Base-by-base conservation (phyloP, 2,113 vertebrate genomes). In the Callocephalon fimbriatum region DNA sequence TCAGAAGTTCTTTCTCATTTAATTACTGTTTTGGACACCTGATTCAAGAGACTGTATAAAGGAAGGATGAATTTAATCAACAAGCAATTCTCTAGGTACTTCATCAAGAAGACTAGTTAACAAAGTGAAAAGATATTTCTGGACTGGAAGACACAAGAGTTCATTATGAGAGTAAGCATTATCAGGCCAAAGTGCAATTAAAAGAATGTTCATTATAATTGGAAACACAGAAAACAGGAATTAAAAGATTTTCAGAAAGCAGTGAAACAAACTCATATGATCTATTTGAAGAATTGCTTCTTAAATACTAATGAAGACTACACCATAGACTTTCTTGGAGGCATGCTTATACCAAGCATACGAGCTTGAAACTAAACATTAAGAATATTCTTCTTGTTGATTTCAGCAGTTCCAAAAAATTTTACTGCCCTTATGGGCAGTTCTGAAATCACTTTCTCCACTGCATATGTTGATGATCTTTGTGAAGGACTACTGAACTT, bases 91-190 rank as follows among this genome's bases (percentile, higher is more conserved):
- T 92, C 79, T 67, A 93, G 79, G 76, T 95, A 40, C 81, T 97
- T 95, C 76, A 94, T 95, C 95, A 97, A 84, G 85, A 91, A 75
- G 40, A 95, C 44, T 51, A 82, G 73, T 77, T 97, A 94, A 93
- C 84, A 94, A 89, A 94, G 29, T 92, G 78, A 44, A 96, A 96
- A 95, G 85, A 85, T 54, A 65, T 93, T 96, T 95, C 85, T 96
- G 73, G 62, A 90, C 83, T 74, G 51, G 66, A 91, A 95, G 91
- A 93, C 59, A 68, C 37, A 65, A 59, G 59, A 87, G 59, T 80
- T 96, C 86, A 88, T 96, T 93, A 93, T 32, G 35, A 93, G 38
- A 93, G 17, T 87, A 93, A 86, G 65, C 9, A 68, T 75, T 88
- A 96, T 91, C 80, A 93, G 82, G 58, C 50, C 89, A 82, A 95